Percentiles rank a stretch among this genome's conserved stretches.
phyloP scores from a whole-genome alignment of 1,140 invertebrate species.

The Reticulitermes speratus region DNA sequence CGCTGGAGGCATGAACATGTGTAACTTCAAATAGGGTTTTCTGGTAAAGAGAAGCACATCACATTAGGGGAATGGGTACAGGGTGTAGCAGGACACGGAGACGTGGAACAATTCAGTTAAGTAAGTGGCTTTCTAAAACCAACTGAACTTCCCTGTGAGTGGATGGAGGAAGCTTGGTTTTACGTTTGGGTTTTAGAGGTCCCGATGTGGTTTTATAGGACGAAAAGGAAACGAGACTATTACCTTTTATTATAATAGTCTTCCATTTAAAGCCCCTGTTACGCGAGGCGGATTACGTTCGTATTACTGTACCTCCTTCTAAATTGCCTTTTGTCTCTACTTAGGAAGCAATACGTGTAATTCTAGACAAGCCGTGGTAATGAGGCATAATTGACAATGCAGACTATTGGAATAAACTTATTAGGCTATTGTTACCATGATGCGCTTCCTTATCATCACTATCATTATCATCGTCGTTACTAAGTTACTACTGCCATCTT shows the following conservation, averaged over 20 bases:
- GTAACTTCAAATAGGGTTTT: constrained; percentile 13
- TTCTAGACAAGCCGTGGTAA: no score
- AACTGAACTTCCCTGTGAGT: constrained; percentile 10
- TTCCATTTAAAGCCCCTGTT: constrained; percentile 1
- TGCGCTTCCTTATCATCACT: no score
- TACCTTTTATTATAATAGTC: constrained; percentile 10
- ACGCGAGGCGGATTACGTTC: neutral
- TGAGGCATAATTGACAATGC: no score
- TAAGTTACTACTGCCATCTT: no score
- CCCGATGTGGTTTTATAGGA: constrained; percentile 17
- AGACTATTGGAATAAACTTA: no score
- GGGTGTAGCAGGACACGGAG: neutral
- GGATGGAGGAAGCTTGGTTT: neutral
- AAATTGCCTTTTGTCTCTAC: neutral
- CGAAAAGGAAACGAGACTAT: constrained; percentile 11
- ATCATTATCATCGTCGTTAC: no score
- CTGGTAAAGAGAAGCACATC: constrained; percentile 23
- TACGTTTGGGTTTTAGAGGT: constrained; percentile 10
- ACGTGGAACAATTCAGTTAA: constrained; percentile 30
- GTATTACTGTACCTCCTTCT: neutral
- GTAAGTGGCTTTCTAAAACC: constrained; percentile 27
- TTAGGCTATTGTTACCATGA: no score
- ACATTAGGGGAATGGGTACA: constrained; percentile 24
- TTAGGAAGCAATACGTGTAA: neutral
- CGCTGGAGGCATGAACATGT: neutral